Conservation (phyloP, 2,113 vertebrate genomes). For the Rhinolophus ferrumequinum region DNA sequence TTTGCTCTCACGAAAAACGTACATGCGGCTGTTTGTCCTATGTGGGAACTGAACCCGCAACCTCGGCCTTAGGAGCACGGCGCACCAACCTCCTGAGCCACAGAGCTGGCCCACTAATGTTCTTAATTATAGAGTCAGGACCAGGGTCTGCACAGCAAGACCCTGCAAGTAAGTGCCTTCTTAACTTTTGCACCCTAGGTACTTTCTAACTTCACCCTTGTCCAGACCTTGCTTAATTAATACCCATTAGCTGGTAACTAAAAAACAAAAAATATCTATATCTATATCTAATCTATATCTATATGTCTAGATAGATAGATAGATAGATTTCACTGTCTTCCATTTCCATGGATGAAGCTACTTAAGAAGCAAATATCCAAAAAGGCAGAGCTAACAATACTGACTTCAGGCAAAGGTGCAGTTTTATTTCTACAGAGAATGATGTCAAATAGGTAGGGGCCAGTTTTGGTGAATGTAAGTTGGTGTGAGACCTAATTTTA, state of each 20-base stretch:
- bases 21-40: too few species aligned
- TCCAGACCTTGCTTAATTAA: neutral
- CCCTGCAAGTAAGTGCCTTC: neutral
- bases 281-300: too few species aligned
- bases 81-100: too few species aligned
- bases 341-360: neutral
- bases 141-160: neutral
- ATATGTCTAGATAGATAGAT: too few species aligned
- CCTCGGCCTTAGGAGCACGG: too few species aligned
- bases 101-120: neutral
- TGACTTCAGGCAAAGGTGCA: neutral
- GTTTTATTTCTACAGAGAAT: slow-evolving; percentile 32
- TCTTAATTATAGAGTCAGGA: neutral
- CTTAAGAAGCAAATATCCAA: neutral
- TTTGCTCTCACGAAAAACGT: too few species aligned
- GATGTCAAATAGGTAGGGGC: neutral
- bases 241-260: neutral
- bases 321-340: neutral
- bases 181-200: neutral
- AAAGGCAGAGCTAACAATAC: neutral
- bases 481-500: slow-evolving; percentile 44
- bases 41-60: too few species aligned
- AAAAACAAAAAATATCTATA: neutral
- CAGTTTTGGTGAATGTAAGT: neutral
- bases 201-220: neutral